Percentiles rank a stretch among this genome's conserved stretches.
Conservation (phyloP, 2,888 invertebrate genomes). For the Eretmocerus hayati region DNA sequence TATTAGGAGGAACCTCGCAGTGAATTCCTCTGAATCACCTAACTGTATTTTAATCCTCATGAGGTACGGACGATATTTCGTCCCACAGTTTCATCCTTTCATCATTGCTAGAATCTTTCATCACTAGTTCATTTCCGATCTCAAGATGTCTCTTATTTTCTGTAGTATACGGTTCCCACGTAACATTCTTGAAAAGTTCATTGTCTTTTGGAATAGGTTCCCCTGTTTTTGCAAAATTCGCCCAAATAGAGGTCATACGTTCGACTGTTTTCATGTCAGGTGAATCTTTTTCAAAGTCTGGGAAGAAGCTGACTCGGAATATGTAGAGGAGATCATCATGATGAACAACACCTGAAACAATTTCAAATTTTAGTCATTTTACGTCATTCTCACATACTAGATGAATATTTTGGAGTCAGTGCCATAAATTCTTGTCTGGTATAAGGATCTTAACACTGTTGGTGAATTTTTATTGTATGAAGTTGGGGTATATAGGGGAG, state of each 20-base stretch:
- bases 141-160: conserved; percentile 45
- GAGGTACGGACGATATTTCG: too few species aligned
- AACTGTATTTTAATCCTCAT: too few species aligned
- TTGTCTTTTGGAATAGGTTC: conserved; percentile 45
- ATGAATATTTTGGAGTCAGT: too few species aligned
- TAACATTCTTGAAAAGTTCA: conserved; percentile 36
- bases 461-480: too few species aligned
- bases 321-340: conserved; percentile 52
- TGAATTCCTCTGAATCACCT: too few species aligned
- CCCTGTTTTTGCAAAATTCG: conserved; percentile 48
- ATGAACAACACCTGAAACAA: conserved; percentile 46
- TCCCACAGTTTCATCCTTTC: conserved; percentile 47
- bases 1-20: too few species aligned
- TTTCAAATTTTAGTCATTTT: neutral
- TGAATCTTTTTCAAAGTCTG: conserved; percentile 44
- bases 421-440: too few species aligned
- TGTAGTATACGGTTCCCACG: conserved; percentile 43
- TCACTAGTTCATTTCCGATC: conserved; percentile 41
- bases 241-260: conserved; percentile 45
- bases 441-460: too few species aligned
- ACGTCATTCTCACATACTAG: too few species aligned
- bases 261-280: conserved; percentile 46
- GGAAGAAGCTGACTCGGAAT: conserved; percentile 42
- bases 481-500: too few species aligned
- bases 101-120: conserved; percentile 37